A percentile compares a stretch with the other conserved stretches of the same genome.
phyloP scores from a whole-genome alignment of 2,797 vertebrate genomes.

The Oryzias sinensis region DNA sequence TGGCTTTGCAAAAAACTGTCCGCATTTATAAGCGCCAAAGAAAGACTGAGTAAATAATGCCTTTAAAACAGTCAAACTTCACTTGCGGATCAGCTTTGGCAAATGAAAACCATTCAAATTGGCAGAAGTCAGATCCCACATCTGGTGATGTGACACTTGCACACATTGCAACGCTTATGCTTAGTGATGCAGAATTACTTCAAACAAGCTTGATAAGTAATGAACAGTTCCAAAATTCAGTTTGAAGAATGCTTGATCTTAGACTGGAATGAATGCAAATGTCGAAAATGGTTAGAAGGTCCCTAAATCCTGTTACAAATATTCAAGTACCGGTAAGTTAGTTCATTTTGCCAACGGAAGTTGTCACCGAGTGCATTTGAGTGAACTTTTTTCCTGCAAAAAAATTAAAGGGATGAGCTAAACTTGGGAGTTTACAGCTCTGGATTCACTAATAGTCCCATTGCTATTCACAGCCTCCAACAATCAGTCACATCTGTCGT shows the following conservation, averaged over 20 bases:
- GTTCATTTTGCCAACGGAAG: not conserved
- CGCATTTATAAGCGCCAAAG: not conserved
- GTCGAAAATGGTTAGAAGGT: not conserved
- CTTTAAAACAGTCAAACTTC: not conserved
- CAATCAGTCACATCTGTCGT: conserved; percentile 70
- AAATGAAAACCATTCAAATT: not conserved
- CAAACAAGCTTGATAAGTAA: not conserved
- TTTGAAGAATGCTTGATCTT: not conserved
- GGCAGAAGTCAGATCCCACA: not conserved
- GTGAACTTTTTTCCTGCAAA: conserved; percentile 14
- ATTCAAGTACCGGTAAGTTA: too few species aligned
- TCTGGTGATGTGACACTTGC: not conserved
- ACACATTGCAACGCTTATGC: not conserved
- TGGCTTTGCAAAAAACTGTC: not conserved
- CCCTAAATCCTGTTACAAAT: too few species aligned
- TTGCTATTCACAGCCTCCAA: conserved; percentile 46
- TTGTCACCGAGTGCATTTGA: not conserved
- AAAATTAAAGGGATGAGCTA: conserved; percentile 30
- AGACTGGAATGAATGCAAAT: conserved; percentile 3
- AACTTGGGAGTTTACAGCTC: conserved; percentile 41
- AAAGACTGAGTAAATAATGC: not conserved
- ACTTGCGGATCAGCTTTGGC: not conserved
- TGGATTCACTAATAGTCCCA: conserved; percentile 59
- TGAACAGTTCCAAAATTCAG: not conserved
- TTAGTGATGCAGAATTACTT: not conserved